Percentiles rank a stretch among this genome's conserved stretches.
These are phyloP conservation scores for Globodera ellingtonae DNA, from an alignment of 1,140 invertebrate species.

Conservation along the genomic window DNA sequence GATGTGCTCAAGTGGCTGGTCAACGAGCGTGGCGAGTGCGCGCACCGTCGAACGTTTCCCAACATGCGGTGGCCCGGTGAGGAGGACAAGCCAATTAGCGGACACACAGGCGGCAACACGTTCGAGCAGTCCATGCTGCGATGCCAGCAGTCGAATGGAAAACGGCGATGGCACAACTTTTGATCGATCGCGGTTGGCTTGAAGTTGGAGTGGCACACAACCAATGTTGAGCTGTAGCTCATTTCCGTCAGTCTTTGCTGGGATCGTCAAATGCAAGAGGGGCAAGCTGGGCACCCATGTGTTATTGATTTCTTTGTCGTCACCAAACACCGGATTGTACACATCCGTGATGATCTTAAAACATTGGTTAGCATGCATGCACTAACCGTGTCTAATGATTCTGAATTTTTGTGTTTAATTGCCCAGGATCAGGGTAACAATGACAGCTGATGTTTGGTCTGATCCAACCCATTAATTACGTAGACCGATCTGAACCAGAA, in stretches of 20 bases:
- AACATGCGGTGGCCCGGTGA: constrained; percentile 78
- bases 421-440: no score
- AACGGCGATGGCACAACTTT: not conserved
- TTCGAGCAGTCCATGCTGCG: constrained; percentile 74
- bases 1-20: constrained; percentile 76
- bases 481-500: no score
- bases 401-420: no score
- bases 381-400: no score
- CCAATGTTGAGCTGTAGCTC: constrained; percentile 8
- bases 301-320: not conserved
- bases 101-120: constrained; percentile 80
- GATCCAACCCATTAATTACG: no score
- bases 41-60: constrained; percentile 83
- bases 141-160: constrained; percentile 69
- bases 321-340: constrained; percentile 19
- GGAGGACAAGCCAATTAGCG: constrained; percentile 87
- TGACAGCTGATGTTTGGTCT: no score
- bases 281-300: constrained; percentile 23
- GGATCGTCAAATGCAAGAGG: not conserved
- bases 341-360: constrained; percentile 12
- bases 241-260: not conserved
- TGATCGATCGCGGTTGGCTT: not conserved
- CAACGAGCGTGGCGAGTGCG: constrained; percentile 76
- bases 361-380: not conserved
- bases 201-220: constrained; percentile 10